Conservation (phyloP, 2,113 vertebrate genomes). For the Glaucidium brasilianum region DNA sequence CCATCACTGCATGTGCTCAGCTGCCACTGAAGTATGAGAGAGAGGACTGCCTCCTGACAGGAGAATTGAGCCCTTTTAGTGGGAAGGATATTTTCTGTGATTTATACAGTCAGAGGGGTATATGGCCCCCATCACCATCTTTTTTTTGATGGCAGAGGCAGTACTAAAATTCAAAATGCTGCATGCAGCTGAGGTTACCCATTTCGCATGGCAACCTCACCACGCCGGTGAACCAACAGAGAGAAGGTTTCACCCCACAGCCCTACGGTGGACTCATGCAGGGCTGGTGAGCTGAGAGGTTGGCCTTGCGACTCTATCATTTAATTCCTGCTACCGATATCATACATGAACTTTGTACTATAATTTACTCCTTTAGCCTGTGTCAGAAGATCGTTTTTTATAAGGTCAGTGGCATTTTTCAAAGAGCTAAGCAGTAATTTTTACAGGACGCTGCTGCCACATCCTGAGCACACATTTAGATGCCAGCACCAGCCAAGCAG, state of each 20-base stretch:
- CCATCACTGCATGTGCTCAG: neutral
- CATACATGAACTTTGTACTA: neutral
- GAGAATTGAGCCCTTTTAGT: neutral
- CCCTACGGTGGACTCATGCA: accelerated
- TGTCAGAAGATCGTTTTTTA: neutral
- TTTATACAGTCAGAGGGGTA: neutral
- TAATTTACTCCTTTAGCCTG: neutral
- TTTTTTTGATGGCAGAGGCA: neutral
- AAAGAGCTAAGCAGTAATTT: neutral
- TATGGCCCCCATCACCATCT: neutral
- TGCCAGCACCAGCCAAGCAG: neutral
- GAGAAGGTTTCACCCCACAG: neutral
- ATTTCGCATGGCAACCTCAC: neutral
- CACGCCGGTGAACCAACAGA: accelerated
- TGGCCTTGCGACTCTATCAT: neutral
- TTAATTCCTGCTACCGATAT: neutral
- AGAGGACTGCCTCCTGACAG: neutral
- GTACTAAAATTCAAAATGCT: neutral
- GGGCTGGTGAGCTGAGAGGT: neutral
- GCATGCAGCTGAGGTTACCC: neutral
- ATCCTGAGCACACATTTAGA: neutral
- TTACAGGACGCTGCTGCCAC: neutral
- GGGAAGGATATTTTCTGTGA: neutral
- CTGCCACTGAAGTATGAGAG: neutral
- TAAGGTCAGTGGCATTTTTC: neutral